These are phyloP conservation scores for Morone chrysops DNA, from an alignment of 2,113 vertebrate genomes.

Conservation along the genomic window DNA sequence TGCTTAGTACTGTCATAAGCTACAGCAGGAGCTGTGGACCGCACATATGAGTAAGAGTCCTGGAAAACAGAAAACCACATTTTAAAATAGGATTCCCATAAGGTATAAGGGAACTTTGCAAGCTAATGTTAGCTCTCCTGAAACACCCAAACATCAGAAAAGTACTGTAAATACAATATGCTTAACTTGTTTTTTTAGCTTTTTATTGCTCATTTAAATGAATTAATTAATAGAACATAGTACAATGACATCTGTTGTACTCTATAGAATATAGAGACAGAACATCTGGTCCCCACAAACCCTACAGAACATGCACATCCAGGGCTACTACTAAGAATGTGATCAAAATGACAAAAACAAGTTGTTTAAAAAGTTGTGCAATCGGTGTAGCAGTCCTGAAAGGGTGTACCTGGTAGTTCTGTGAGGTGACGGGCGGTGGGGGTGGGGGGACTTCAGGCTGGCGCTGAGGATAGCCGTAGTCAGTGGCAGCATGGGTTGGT, in stretches of 20 bases:
- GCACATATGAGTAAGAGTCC: conserved; percentile 97
- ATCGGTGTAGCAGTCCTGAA: background rate
- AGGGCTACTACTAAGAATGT: background rate
- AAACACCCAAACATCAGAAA: background rate
- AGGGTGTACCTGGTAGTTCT: conserved; percentile 94
- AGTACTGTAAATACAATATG: background rate
- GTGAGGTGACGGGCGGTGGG: conserved; percentile 95
- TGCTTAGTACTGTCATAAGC: conserved; percentile 95
- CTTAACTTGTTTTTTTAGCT: too few relatives aligned
- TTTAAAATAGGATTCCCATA: too few relatives aligned
- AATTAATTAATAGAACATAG: too few relatives aligned
- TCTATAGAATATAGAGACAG: too few relatives aligned
- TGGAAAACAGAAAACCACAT: conserved; percentile 62
- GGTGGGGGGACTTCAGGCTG: conserved; percentile 97
- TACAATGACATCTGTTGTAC: background rate
- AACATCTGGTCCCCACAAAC: background rate
- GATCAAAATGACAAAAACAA: background rate
- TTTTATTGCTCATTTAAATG: too few relatives aligned
- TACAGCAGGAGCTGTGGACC: conserved; percentile 94
- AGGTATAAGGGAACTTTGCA: background rate
- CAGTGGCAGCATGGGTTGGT: conserved; percentile 91
- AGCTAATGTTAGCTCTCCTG: background rate
- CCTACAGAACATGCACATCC: background rate
- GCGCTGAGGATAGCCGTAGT: conserved; percentile 95
- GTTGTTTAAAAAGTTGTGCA: too few relatives aligned